Conservation (phyloP, 2,797 vertebrate species). For the Sphaeramia orbicularis region DNA sequence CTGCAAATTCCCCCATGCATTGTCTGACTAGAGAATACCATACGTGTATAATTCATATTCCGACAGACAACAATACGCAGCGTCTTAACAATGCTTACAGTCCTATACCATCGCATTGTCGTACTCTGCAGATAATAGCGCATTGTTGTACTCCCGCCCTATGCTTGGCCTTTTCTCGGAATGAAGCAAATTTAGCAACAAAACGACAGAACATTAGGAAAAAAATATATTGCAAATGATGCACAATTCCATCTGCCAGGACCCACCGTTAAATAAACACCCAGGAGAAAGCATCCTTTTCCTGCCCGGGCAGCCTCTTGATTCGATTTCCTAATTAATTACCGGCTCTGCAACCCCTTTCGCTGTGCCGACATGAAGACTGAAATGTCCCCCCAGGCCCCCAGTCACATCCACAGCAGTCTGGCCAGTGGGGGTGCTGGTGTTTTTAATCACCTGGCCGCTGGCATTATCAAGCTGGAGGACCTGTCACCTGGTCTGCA, state of each 20-base stretch:
- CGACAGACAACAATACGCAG: constrained; percentile 27
- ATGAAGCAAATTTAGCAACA: constrained; percentile 29
- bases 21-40: constrained; percentile 33
- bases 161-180: constrained; percentile 16
- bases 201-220: constrained; percentile 3
- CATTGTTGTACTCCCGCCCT: constrained; percentile 16
- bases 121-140: constrained; percentile 19
- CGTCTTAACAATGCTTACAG: constrained; percentile 7
- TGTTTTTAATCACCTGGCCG: constrained; percentile 73
- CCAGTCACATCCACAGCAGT: constrained; percentile 50
- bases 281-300: constrained; percentile 33
- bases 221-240: constrained; percentile 22
- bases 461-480: constrained; percentile 62
- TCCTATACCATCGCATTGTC: constrained; percentile 8
- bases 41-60: constrained; percentile 43
- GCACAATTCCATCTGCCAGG: constrained; percentile 27
- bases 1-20: constrained; percentile 18
- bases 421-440: constrained; percentile 40
- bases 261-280: constrained; percentile 39
- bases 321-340: constrained; percentile 73
- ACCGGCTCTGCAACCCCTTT: constrained; percentile 39
- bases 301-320: constrained; percentile 29
- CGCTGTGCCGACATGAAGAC: constrained; percentile 56
- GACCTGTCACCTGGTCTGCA: constrained; percentile 44
- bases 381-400: constrained; percentile 42